Conservation (phyloP, 1,140 invertebrate genomes). For the Procambarus clarkii region DNA sequence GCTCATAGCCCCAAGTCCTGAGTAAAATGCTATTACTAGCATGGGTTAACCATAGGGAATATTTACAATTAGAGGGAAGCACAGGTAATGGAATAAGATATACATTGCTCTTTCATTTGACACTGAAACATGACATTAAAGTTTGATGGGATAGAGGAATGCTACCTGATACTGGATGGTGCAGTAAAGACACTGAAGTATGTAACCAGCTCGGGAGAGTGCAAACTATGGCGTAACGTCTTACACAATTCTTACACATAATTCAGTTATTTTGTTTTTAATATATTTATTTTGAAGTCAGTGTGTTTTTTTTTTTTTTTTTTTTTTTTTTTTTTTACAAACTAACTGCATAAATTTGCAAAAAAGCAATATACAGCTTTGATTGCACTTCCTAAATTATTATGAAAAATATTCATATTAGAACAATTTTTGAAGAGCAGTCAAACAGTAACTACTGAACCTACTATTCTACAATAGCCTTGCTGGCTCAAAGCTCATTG, state of each 20-base stretch:
- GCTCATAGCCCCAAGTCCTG: slow-evolving; percentile 12
- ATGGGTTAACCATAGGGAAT: slow-evolving; percentile 1
- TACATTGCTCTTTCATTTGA: slow-evolving; percentile 7
- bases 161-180: slow-evolving; percentile 13
- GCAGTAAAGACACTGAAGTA: neutral
- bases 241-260: neutral
- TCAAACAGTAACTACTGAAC: too few species aligned
- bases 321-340: neutral
- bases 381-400: too few species aligned
- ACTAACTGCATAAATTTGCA: too few species aligned
- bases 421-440: too few species aligned
- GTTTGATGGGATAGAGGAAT: neutral
- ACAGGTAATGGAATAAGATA: neutral
- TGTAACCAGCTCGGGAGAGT: neutral
- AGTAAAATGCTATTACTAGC: slow-evolving; percentile 7
- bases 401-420: too few species aligned
- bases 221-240: neutral
- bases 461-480: too few species aligned
- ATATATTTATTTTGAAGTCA: neutral
- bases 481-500: too few species aligned
- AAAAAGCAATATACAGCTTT: too few species aligned
- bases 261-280: neutral
- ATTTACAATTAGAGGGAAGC: slow-evolving; percentile 11
- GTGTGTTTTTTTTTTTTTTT: too few species aligned
- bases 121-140: slow-evolving; percentile 5